These are phyloP conservation scores for Scyliorhinus canicula DNA, from an alignment of 2,797 vertebrate species.

Conservation along the genomic window DNA sequence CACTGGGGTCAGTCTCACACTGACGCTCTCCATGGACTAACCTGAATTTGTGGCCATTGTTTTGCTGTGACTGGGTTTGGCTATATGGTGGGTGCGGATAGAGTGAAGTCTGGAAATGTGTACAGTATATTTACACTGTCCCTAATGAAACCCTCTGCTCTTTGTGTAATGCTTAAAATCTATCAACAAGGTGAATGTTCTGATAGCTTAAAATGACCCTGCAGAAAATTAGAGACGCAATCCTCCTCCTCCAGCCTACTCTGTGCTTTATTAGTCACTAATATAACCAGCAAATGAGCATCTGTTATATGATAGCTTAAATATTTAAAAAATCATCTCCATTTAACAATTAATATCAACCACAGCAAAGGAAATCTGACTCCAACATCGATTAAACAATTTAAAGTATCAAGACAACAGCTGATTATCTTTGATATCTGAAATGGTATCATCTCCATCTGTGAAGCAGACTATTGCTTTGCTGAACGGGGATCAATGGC, in stretches of 20 bases:
- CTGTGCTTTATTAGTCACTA: background rate
- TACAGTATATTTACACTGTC: background rate
- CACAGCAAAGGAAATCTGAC: background rate
- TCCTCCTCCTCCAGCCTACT: background rate
- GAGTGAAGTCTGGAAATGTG: background rate
- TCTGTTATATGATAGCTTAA: background rate
- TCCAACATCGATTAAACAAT: background rate
- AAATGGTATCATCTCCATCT: background rate
- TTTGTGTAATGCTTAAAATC: background rate
- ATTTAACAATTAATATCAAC: constrained; percentile 6
- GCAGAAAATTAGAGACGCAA: background rate
- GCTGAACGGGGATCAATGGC: background rate
- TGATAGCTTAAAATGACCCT: background rate
- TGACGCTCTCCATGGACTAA: no score
- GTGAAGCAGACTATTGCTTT: background rate
- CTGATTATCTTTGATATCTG: background rate
- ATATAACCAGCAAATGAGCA: background rate
- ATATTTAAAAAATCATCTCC: background rate
- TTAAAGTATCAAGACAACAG: background rate
- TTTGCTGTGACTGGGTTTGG: no score
- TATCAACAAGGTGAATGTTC: background rate
- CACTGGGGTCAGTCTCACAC: no score
- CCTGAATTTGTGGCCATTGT: no score
- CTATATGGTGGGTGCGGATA: no score
- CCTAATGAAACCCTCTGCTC: background rate